Evolutionary conservation across 2,888 invertebrate genomes (phyloP).

Genomic region (Orthonevra nobilis): DNA sequence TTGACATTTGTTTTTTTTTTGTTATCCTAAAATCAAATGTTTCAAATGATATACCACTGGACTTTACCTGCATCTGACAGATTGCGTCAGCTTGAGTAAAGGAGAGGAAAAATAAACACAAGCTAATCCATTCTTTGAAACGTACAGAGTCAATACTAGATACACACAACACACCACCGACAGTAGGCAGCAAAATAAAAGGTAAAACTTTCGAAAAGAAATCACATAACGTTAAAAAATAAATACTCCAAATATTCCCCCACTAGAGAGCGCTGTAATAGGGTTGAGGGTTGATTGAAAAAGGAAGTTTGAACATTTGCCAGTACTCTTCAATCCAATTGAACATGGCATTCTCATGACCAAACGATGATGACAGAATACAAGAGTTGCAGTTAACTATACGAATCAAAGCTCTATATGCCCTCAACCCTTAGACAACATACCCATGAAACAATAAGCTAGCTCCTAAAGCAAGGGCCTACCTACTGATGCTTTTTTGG

Average conservation of each 20-base stretch:
- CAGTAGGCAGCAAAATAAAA: conserved; percentile 6
- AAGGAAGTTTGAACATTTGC: conserved; percentile 10
- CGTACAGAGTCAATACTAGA: conserved; percentile 44
- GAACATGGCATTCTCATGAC: conserved; percentile 52
- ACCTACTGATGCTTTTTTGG: too few relatives aligned
- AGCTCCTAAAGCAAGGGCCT: too few relatives aligned
- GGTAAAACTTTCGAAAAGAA: conserved; percentile 46
- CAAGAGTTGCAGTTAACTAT: conserved; percentile 45
- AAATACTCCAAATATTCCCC: conserved; percentile 52
- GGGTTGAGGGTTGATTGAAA: conserved; percentile 36
- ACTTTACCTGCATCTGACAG: conserved; percentile 56
- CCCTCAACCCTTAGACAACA: too few relatives aligned
- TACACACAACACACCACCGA: conserved; percentile 19
- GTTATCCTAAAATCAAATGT: conserved; percentile 48
- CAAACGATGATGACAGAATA: conserved; percentile 24
- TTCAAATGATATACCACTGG: conserved; percentile 46
- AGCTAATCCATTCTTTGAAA: conserved; percentile 36
- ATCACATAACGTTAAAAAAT: conserved; percentile 58
- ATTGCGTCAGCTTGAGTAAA: conserved; percentile 12
- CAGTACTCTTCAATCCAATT: conserved; percentile 52
- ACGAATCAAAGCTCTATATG: too few relatives aligned
- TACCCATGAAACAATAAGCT: too few relatives aligned
- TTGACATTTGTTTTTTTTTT: neutral
- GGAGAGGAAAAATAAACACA: neutral
- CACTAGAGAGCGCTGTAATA: neutral